phyloP scores from a whole-genome alignment of 2,797 vertebrate species.

The Hoplostethus mediterraneus region DNA sequence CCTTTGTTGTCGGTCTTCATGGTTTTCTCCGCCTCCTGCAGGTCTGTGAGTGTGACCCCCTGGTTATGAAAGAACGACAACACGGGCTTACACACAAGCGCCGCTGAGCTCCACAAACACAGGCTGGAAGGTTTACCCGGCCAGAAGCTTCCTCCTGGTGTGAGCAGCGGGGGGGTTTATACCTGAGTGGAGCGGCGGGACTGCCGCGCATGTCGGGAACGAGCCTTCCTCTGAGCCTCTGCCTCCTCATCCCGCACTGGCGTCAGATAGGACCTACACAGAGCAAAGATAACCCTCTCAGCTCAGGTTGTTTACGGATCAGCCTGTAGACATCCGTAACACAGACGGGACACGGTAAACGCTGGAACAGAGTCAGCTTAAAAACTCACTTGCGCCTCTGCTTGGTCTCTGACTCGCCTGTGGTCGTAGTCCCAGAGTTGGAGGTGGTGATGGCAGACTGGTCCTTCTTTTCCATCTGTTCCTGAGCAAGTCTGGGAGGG shows the following conservation, averaged over 20 bases:
- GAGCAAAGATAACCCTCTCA: constrained; percentile 5
- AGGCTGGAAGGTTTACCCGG: too few species aligned
- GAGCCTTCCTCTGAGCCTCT: constrained; percentile 89
- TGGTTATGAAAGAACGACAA: constrained; percentile 54
- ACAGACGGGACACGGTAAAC: constrained; percentile 4
- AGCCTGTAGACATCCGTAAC: not conserved
- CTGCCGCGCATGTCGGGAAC: constrained; percentile 88
- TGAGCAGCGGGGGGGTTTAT: not conserved
- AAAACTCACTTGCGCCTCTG: constrained; percentile 88
- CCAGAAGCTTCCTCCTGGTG: not conserved
- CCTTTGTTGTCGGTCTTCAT: constrained; percentile 84
- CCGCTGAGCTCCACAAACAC: not conserved
- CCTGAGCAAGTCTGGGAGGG: constrained; percentile 82
- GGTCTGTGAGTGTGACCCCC: constrained; percentile 90
- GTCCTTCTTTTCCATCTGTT: constrained; percentile 84
- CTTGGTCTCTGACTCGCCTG: constrained; percentile 83
- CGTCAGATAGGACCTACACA: constrained; percentile 87
- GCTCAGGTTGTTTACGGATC: not conserved
- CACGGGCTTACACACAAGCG: not conserved
- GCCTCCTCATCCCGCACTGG: constrained; percentile 90
- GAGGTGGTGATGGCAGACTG: constrained; percentile 66
- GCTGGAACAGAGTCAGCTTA: not conserved
- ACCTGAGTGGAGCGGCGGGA: constrained; percentile 91
- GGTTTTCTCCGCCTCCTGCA: constrained; percentile 90
- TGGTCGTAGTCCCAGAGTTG: constrained; percentile 65